phyloP scores from a whole-genome alignment of 2,888 invertebrate genomes.

The Brenthis daphne region DNA sequence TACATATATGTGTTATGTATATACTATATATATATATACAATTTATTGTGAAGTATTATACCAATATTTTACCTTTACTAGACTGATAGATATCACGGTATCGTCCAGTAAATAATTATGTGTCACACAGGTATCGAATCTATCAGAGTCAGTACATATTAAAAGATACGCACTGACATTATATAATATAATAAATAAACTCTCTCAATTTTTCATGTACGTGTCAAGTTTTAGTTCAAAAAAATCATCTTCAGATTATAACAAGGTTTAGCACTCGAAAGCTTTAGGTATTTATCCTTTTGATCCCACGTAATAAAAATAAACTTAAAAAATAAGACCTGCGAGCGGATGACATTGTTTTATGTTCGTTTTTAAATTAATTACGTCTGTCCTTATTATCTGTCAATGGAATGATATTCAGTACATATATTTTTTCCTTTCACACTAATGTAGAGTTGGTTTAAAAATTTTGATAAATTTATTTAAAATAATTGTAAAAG shows the following conservation, averaged over 20 bases:
- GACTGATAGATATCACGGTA: too few relatives aligned
- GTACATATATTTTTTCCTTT: constrained; percentile 8
- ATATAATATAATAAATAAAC: constrained; percentile 4
- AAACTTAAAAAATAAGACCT: constrained; percentile 5
- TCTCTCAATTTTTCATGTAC: constrained; percentile 14
- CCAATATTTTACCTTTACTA: too few relatives aligned
- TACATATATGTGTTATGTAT: too few relatives aligned
- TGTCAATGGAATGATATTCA: constrained; percentile 7
- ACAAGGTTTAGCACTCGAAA: constrained; percentile 19
- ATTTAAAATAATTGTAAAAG: too few relatives aligned
- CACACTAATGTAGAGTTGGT: too few relatives aligned
- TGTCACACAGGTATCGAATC: too few relatives aligned
- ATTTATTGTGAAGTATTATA: too few relatives aligned
- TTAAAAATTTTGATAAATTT: too few relatives aligned
- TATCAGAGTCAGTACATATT: too few relatives aligned
- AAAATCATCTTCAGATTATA: constrained; percentile 15
- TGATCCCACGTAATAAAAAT: constrained; percentile 12
- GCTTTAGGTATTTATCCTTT: constrained; percentile 12
- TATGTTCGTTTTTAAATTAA: constrained; percentile 25
- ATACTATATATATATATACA: too few relatives aligned
- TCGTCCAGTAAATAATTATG: too few relatives aligned
- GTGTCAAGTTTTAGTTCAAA: constrained; percentile 9
- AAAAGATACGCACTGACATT: too few relatives aligned
- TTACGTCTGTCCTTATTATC: constrained; percentile 21
- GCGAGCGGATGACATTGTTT: constrained; percentile 13